These are phyloP conservation scores for Leiothrix lutea DNA, from an alignment of 2,113 vertebrate species.

Conservation along the genomic window DNA sequence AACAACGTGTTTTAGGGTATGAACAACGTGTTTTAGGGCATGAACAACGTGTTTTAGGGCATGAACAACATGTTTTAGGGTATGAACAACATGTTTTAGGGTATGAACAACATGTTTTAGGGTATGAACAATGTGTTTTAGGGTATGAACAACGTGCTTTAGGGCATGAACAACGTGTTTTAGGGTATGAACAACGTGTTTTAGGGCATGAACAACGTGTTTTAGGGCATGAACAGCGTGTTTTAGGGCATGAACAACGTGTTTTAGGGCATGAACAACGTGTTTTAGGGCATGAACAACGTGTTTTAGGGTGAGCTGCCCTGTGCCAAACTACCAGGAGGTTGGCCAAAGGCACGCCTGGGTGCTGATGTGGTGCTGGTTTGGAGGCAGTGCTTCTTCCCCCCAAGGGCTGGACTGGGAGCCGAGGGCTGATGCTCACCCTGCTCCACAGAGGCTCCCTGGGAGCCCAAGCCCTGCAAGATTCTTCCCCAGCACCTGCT, in stretches of 20 bases:
- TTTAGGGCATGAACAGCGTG: background rate
- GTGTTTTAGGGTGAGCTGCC: background rate
- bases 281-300: background rate
- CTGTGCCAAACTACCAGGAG: fast-evolving
- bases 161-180: too few species aligned
- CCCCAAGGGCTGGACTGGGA: background rate
- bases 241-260: too few species aligned
- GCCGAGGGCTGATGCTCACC: fast-evolving
- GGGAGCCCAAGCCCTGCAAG: background rate
- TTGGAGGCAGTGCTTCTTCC: fast-evolving
- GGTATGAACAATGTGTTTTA: too few species aligned
- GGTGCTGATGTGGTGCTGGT: background rate
- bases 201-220: background rate
- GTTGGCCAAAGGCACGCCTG: background rate
- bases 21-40: too few species aligned
- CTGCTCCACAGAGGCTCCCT: background rate
- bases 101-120: too few species aligned
- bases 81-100: too few species aligned
- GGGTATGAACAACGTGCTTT: background rate
- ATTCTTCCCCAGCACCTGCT: background rate
- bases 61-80: background rate
- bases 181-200: too few species aligned
- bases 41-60: too few species aligned
- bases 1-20: too few species aligned
- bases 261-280: too few species aligned